These are phyloP conservation scores for Sycon ciliatum DNA, from an alignment of 37 sponge, comb jelly and placozoan genomes.

Conservation along the genomic window DNA sequence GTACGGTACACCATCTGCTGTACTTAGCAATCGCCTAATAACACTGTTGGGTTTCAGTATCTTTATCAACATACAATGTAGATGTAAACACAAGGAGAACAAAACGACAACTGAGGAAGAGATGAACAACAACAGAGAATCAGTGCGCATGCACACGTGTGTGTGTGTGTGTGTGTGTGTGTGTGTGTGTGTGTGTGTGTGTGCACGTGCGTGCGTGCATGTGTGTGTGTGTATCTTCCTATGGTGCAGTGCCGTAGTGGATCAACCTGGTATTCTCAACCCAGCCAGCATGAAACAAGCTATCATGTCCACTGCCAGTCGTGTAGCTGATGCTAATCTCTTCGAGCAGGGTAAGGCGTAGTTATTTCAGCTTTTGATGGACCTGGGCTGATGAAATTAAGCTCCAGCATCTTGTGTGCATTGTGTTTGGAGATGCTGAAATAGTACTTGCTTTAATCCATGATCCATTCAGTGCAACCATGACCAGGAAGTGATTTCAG, in stretches of 20 bases:
- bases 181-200: conserved; percentile 8
- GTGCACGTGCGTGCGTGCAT: background rate
- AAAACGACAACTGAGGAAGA: no score
- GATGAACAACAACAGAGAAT: no score
- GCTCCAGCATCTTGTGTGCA: background rate
- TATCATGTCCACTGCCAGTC: conserved; percentile 82
- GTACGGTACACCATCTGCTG: no score
- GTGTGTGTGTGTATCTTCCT: conserved; percentile 5
- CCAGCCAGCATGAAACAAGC: conserved; percentile 99
- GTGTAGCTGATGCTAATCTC: conserved; percentile 71
- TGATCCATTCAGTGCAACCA: no score
- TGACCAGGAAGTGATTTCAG: no score
- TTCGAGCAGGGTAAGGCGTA: conserved; percentile 74
- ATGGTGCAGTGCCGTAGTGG: conserved; percentile 50
- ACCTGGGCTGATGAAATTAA: background rate
- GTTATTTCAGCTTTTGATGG: background rate
- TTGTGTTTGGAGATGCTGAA: conserved; percentile 47
- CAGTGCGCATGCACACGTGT: no score
- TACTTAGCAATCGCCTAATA: no score
- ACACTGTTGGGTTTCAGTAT: no score
- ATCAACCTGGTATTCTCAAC: conserved; percentile 41
- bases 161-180: no score
- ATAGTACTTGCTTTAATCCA: no score
- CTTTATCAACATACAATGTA: no score
- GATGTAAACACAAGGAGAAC: no score